A percentile compares a stretch with the other conserved stretches of the same genome.
Evolutionary conservation across 1,140 invertebrate genomes (phyloP).

Genomic region (Pentalonia nigronervosa): DNA sequence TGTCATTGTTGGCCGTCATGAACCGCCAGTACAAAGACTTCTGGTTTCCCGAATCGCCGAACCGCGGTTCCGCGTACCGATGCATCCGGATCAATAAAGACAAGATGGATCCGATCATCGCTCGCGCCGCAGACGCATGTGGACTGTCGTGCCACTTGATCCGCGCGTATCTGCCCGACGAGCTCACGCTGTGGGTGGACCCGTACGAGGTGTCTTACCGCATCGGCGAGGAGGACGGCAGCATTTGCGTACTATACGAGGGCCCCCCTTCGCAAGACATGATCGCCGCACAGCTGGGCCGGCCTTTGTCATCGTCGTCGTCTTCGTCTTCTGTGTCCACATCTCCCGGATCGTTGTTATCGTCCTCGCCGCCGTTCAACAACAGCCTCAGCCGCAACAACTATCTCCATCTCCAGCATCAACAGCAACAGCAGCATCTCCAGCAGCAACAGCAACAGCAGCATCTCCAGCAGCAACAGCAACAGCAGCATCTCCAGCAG

Average conservation of each 20-base stretch:
- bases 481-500: background rate
- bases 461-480: background rate
- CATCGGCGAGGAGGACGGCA: constrained; percentile 85
- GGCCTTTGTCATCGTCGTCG: background rate
- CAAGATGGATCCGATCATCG: constrained; percentile 75
- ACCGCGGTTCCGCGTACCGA: constrained; percentile 93
- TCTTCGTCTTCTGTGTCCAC: background rate
- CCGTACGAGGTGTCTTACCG: constrained; percentile 94
- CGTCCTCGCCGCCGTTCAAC: background rate
- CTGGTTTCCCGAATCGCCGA: constrained; percentile 96
- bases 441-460: background rate
- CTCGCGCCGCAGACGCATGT: constrained; percentile 85
- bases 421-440: background rate
- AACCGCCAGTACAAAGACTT: constrained; percentile 95
- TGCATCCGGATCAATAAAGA: constrained; percentile 94
- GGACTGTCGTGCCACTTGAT: constrained; percentile 92
- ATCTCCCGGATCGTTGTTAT: background rate
- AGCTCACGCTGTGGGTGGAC: constrained; percentile 96
- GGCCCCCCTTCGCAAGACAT: background rate
- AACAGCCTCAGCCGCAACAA: background rate
- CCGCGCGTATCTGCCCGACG: constrained; percentile 89
- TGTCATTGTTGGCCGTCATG: constrained; percentile 84
- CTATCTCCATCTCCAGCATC: background rate
- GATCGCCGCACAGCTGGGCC: background rate
- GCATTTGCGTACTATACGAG: constrained; percentile 47